phyloP scores from a whole-genome alignment of 2,797 vertebrate species.

The Eulemur rubriventer region DNA sequence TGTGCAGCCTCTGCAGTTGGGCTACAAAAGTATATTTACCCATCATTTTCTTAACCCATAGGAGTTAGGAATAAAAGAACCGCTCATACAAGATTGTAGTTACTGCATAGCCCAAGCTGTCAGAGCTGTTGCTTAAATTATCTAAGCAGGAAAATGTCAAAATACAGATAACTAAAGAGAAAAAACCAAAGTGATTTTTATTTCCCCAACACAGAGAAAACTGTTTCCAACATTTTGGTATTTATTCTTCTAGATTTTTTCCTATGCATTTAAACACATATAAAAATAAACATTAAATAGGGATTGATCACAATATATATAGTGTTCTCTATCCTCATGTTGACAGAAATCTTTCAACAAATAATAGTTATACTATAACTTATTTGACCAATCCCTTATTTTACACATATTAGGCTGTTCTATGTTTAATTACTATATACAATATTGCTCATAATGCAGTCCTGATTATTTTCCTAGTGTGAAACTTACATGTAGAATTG shows the following conservation, averaged over 20 bases:
- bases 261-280: neutral
- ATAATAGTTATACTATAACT: neutral
- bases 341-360: neutral
- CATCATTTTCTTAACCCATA: constrained; percentile 40
- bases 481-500: neutral
- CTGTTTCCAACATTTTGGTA: neutral
- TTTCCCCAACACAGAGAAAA: constrained; percentile 5
- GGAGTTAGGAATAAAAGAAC: constrained; percentile 18
- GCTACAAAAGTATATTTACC: constrained; percentile 83
- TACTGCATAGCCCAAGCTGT: neutral
- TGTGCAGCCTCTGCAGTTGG: constrained; percentile 93
- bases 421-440: constrained; percentile 23
- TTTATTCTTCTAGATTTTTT: constrained; percentile 50
- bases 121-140: neutral
- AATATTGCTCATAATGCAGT: constrained; percentile 23
- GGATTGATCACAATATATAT: neutral
- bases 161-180: constrained; percentile 12
- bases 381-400: neutral
- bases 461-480: constrained; percentile 3
- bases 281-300: constrained; percentile 15
- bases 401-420: constrained; percentile 15
- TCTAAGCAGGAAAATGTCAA: constrained; percentile 27
- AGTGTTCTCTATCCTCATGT: neutral
- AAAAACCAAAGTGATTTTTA: neutral
- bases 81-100: neutral